Conservation (phyloP, 2,888 invertebrate species). For the Frankliniella intonsa region DNA sequence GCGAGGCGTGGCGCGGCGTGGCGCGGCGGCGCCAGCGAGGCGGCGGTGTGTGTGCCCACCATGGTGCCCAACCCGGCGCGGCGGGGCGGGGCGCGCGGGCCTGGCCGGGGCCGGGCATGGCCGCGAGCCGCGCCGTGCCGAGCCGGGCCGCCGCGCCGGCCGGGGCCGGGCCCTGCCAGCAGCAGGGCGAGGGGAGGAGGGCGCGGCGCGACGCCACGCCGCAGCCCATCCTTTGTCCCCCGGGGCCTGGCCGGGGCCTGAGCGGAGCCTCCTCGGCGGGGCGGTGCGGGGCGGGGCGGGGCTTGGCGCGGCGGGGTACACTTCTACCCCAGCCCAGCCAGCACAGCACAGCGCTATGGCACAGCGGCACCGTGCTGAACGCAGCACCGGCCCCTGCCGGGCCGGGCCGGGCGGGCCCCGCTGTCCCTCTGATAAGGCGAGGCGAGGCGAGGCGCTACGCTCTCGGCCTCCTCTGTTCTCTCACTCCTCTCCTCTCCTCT, state of each 20-base stretch:
- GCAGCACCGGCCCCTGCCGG: no score
- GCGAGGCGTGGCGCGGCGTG: conserved; percentile 40
- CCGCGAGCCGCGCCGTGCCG: conserved; percentile 9
- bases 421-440: no score
- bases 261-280: neutral
- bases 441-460: no score
- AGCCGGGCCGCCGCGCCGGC: conserved; percentile 32
- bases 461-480: no score
- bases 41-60: conserved; percentile 32
- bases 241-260: neutral
- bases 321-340: no score
- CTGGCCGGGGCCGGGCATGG: conserved; percentile 35
- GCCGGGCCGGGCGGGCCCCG: no score
- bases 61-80: conserved; percentile 37
- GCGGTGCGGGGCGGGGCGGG: neutral
- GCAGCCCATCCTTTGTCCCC: neutral
- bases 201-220: neutral
- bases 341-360: no score
- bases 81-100: neutral
- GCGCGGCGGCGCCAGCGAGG: conserved; percentile 42
- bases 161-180: conserved; percentile 35
- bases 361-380: no score
- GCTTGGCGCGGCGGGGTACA: no score
- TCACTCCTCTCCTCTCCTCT: neutral
- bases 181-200: neutral